Evolutionary conservation across 2,797 vertebrate species (phyloP).

Genomic region (Smutsia temminckii): DNA sequence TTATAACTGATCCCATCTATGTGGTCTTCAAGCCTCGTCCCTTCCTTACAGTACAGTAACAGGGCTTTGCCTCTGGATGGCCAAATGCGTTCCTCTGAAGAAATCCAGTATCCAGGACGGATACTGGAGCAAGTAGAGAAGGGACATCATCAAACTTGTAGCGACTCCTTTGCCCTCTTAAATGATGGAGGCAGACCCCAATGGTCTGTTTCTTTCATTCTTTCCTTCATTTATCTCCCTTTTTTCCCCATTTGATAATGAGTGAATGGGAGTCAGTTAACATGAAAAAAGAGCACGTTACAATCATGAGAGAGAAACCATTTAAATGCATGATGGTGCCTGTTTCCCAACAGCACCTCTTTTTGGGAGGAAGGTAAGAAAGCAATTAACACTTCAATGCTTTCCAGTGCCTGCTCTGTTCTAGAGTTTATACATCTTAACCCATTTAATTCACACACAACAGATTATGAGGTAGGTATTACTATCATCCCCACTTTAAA

Average conservation of each 20-base stretch:
- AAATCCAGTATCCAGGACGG: neutral
- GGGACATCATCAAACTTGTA: neutral
- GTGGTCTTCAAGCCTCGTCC: neutral
- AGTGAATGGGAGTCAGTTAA: neutral
- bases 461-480: neutral
- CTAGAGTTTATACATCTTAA: neutral
- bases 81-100: neutral
- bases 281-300: neutral
- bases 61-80: neutral
- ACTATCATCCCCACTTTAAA: neutral
- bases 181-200: neutral
- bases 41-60: neutral
- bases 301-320: neutral
- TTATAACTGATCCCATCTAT: neutral
- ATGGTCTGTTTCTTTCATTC: neutral
- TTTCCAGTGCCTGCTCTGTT: neutral
- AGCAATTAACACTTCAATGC: neutral
- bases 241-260: neutral
- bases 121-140: neutral
- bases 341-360: neutral
- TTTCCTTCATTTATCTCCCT: neutral
- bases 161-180: neutral
- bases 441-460: neutral
- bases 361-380: neutral
- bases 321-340: neutral